phyloP scores from a whole-genome alignment of 2,113 vertebrate genomes.

The Petaurus breviceps region DNA sequence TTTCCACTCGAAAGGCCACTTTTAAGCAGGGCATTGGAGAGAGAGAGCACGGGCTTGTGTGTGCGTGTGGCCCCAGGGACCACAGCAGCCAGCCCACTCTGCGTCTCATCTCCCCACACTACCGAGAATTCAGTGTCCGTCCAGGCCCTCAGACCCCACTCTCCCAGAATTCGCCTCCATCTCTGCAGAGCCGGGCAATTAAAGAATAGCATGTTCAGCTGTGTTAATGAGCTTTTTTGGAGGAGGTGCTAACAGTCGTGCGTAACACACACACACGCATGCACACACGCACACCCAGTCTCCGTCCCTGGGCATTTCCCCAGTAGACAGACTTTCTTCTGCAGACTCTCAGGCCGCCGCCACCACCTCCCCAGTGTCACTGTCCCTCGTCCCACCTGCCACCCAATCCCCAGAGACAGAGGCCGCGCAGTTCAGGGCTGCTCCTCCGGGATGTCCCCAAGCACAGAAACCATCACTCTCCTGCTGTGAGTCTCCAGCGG shows the following conservation, averaged over 20 bases:
- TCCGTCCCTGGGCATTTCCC: background rate
- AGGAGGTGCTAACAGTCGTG: background rate
- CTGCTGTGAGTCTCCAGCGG: no score
- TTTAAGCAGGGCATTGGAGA: no score
- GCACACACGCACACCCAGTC: background rate
- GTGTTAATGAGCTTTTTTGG: background rate
- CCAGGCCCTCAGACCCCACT: background rate
- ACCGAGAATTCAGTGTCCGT: background rate
- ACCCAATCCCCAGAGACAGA: background rate
- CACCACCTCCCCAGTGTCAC: background rate
- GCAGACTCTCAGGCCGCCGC: background rate
- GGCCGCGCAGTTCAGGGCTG: background rate
- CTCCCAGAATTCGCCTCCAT: background rate
- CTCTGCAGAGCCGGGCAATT: background rate
- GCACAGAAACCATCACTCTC: background rate
- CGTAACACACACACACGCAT: background rate
- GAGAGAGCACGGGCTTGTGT: no score
- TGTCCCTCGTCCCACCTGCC: background rate
- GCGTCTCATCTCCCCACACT: background rate
- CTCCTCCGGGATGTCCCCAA: background rate
- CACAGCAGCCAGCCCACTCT: background rate
- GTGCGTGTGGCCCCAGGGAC: background rate
- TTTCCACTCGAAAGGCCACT: no score
- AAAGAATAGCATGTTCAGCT: background rate
- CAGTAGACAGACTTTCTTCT: background rate